These are phyloP conservation scores for Drosophila truncata DNA, from an alignment of 1,140 invertebrate species.

Conservation along the genomic window DNA sequence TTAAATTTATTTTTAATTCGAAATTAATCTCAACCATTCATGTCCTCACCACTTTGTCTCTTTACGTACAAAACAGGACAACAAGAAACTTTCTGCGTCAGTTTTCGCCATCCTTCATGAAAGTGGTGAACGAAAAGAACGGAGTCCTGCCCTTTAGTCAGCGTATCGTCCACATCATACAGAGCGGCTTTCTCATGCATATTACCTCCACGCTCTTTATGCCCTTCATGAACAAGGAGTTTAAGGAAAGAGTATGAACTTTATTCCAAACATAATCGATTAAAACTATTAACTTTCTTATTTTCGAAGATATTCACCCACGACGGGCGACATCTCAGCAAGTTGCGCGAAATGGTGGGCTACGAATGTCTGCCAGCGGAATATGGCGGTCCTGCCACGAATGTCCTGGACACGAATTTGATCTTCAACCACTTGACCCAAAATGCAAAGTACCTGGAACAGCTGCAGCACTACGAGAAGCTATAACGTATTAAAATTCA, in stretches of 20 bases:
- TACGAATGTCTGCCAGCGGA: constrained; percentile 74
- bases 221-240: constrained; percentile 79
- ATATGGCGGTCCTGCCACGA: constrained; percentile 71
- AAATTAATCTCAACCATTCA: background rate
- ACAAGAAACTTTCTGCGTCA: constrained; percentile 71
- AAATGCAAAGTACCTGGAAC: constrained; percentile 62
- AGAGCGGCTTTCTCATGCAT: constrained; percentile 77
- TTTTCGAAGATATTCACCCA: constrained; percentile 68
- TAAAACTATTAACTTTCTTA: background rate
- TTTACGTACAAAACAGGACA: constrained; percentile 27
- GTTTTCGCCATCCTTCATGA: constrained; percentile 72
- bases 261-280: background rate
- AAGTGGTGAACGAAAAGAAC: constrained; percentile 76
- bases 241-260: constrained; percentile 70
- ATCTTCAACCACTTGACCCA: constrained; percentile 69
- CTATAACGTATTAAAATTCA: constrained; percentile 16
- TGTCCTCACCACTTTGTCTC: background rate
- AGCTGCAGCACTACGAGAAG: constrained; percentile 70
- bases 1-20: no score
- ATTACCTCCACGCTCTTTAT: constrained; percentile 70
- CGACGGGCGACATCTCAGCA: constrained; percentile 73
- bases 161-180: constrained; percentile 72
- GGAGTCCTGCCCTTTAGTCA: constrained; percentile 68
- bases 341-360: constrained; percentile 75
- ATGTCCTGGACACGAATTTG: constrained; percentile 74